phyloP scores from a whole-genome alignment of 2,797 vertebrate genomes.

The Nannoperca australis region DNA sequence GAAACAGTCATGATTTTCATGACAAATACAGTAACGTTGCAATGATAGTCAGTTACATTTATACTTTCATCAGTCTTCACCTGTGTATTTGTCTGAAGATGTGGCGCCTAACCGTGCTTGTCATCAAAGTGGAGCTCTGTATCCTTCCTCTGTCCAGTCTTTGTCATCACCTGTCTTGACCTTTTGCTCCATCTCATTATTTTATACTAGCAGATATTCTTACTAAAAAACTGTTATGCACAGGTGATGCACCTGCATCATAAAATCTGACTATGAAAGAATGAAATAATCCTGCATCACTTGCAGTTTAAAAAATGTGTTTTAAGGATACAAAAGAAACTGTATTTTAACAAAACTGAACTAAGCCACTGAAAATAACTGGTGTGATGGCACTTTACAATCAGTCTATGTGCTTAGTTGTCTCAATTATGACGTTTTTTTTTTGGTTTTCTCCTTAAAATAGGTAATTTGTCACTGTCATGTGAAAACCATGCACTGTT shows the following conservation, averaged over 20 bases:
- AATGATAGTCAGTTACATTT: background rate
- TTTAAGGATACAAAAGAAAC: background rate
- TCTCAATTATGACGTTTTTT: no score
- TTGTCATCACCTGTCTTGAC: background rate
- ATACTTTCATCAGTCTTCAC: background rate
- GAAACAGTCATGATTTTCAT: background rate
- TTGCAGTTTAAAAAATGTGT: background rate
- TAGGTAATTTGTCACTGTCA: no score
- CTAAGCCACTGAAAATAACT: background rate
- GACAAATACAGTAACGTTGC: background rate
- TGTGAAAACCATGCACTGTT: background rate
- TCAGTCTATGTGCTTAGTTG: no score
- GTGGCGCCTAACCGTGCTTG: background rate
- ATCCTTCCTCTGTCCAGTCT: background rate
- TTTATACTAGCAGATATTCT: background rate
- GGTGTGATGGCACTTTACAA: background rate
- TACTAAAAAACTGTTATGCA: background rate
- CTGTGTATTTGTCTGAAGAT: background rate
- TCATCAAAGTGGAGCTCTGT: background rate
- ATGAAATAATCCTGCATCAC: background rate
- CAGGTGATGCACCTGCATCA: background rate
- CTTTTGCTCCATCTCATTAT: background rate
- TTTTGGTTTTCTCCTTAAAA: no score
- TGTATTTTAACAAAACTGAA: background rate
- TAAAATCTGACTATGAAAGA: background rate